Conservation (phyloP, 2,797 vertebrate genomes). For the Cephalopachus bancanus region DNA sequence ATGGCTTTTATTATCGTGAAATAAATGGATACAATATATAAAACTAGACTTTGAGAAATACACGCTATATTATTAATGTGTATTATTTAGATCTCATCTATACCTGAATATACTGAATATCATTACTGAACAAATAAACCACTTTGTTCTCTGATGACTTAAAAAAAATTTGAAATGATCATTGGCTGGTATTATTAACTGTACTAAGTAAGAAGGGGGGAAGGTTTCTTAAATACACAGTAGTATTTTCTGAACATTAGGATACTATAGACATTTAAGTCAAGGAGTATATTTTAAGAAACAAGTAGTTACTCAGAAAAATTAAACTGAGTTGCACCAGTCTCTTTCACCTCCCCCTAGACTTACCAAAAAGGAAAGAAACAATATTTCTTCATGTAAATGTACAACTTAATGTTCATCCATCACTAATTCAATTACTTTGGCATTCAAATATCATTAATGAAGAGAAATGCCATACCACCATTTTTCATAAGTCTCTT, state of each 20-base stretch:
- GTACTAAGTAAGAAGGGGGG: not conserved
- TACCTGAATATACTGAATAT: not conserved
- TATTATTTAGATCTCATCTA: not conserved
- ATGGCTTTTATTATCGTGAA: constrained; percentile 26
- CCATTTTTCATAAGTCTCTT: not conserved
- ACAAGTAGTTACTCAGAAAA: not conserved
- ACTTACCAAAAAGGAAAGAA: constrained; percentile 34
- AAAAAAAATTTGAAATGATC: constrained; percentile 22
- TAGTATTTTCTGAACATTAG: not conserved
- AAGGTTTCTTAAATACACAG: not conserved
- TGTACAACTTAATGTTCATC: not conserved
- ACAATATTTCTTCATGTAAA: constrained; percentile 51
- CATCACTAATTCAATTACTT: not conserved
- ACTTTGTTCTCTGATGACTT: not conserved
- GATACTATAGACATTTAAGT: not conserved
- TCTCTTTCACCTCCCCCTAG: not conserved
- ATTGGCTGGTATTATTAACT: constrained; percentile 49
- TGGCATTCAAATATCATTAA: constrained; percentile 43
- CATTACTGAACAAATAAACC: not conserved
- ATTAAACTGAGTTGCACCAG: not conserved
- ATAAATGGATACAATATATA: constrained; percentile 12
- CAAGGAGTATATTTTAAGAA: not conserved
- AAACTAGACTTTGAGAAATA: constrained; percentile 9
- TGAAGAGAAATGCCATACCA: constrained; percentile 41
- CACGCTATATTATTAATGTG: not conserved